Conservation (phyloP, 2,888 invertebrate species). For the Ptychoptera contaminata region DNA sequence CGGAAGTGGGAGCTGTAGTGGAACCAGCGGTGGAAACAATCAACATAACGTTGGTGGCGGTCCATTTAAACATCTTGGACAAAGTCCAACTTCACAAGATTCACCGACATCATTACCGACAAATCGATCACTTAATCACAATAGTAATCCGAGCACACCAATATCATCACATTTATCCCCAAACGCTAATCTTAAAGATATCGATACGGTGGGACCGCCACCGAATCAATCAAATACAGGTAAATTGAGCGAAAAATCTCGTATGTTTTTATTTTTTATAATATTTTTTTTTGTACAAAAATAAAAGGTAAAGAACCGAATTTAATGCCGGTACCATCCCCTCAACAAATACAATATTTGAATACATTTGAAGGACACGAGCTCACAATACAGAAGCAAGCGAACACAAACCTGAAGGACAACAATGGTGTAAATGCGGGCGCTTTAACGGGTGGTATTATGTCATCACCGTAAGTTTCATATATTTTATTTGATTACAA, state of each 20-base stretch:
- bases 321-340: slow-evolving; percentile 89
- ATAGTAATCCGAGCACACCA: slow-evolving; percentile 56
- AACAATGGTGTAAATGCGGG: background rate
- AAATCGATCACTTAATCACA: slow-evolving; percentile 33
- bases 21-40: slow-evolving; percentile 14
- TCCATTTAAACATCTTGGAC: slow-evolving; percentile 4
- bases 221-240: slow-evolving; percentile 8
- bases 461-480: slow-evolving; percentile 44
- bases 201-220: slow-evolving; percentile 14
- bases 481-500: background rate
- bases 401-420: slow-evolving; percentile 62
- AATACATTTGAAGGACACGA: slow-evolving; percentile 94
- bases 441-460: slow-evolving; percentile 27
- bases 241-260: too few species aligned
- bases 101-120: slow-evolving; percentile 37
- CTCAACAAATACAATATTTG: slow-evolving; percentile 89
- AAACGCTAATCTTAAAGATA: slow-evolving; percentile 31
- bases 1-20: slow-evolving; percentile 14
- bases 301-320: slow-evolving; percentile 60
- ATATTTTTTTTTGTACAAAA: background rate
- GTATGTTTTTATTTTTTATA: background rate
- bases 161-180: slow-evolving; percentile 46
- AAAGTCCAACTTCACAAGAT: slow-evolving; percentile 31
- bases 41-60: slow-evolving; percentile 2
- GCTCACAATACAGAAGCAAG: slow-evolving; percentile 89